Base-by-base conservation (phyloP, 1,140 invertebrate species). In the Phenacoccus solenopsis region DNA sequence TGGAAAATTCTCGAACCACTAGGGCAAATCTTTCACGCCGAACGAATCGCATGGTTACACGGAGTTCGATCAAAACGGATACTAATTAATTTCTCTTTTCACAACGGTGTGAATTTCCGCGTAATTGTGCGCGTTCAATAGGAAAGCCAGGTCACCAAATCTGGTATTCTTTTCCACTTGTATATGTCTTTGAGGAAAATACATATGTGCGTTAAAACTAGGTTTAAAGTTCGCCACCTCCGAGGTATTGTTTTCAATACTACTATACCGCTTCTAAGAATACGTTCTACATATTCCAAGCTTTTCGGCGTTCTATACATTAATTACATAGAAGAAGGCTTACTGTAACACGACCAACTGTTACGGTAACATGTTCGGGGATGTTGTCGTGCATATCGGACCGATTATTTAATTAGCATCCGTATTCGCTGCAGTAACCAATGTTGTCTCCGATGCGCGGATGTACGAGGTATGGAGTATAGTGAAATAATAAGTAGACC, bases 41-140 rank as follows among this genome's bases (percentile, higher is more conserved):
- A n/a, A n/a, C n/a, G n/a, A n/a, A n/a, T n/a, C n/a, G n/a, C 30
- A 32, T 5, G 13, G 30, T 7, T 32, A 32, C 30, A 13, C 30
- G 13, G 30, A 13, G 30, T 32, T n/a, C 38, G 16, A 16, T 10
- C 16, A n/a, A n/a, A n/a, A n/a, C n/a, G n/a, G n/a, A n/a, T n/a
- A n/a, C n/a, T n/a, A n/a, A 49, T 49, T 49, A 49, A 49, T 49
- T 49, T 49, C 38, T 49, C 38, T 49, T 49, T 49, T 49, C 38
- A 2, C 20, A 49, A 13, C 30, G 13, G 38, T 49, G 38, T 49
- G 38, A 49, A 49, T 49, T 49, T 49, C 38, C 38, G 38, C 16
- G 38, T 49, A 49, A 49, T 49, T 49, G 20, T 49, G 5, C 38
- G 38, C 4, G 38, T 2, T 16, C 12, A 49, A 49, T n/a, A 49